A percentile compares a stretch with the other conserved stretches of the same genome.
phyloP scores from a whole-genome alignment of 2,113 vertebrate species.

The Shinisaurus crocodilurus region DNA sequence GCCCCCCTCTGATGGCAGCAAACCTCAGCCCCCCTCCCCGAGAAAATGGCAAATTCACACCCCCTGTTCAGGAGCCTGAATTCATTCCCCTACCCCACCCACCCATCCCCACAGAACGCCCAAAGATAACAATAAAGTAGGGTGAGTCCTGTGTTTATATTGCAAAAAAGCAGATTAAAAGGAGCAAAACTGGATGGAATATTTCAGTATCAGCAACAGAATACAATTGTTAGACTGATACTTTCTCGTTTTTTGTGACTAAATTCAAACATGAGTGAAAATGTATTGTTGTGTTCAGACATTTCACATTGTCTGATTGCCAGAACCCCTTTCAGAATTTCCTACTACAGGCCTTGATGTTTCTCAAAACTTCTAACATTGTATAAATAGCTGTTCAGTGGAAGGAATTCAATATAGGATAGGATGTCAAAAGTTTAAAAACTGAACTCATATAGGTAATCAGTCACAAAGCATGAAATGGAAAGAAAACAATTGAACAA shows the following conservation, averaged over 20 bases:
- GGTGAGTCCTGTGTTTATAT: constrained; percentile 5
- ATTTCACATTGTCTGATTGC: not conserved
- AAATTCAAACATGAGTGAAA: constrained; percentile 1
- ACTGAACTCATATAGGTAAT: constrained; percentile 21
- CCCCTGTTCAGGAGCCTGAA: not conserved
- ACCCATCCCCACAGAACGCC: no score
- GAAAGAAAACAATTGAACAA: constrained; percentile 41
- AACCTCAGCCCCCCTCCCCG: no score
- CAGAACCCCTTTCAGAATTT: not conserved
- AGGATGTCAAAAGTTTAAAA: constrained; percentile 29
- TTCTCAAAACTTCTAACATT: constrained; percentile 27
- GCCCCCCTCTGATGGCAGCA: not conserved
- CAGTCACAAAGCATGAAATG: constrained; percentile 28
- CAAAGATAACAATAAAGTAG: not conserved
- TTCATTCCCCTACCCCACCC: not conserved
- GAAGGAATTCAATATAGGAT: constrained; percentile 14
- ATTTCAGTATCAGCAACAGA: constrained; percentile 9
- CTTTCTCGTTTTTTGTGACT: constrained; percentile 4
- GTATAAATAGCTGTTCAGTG: constrained; percentile 5
- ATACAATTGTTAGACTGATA: not conserved
- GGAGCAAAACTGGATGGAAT: constrained; percentile 29
- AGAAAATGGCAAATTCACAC: not conserved
- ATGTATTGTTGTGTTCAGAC: constrained; percentile 5
- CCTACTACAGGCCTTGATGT: constrained; percentile 26
- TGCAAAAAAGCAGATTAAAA: not conserved